Conservation (phyloP, 1,140 invertebrate genomes). For the Daktulosphaira vitifoliae region DNA sequence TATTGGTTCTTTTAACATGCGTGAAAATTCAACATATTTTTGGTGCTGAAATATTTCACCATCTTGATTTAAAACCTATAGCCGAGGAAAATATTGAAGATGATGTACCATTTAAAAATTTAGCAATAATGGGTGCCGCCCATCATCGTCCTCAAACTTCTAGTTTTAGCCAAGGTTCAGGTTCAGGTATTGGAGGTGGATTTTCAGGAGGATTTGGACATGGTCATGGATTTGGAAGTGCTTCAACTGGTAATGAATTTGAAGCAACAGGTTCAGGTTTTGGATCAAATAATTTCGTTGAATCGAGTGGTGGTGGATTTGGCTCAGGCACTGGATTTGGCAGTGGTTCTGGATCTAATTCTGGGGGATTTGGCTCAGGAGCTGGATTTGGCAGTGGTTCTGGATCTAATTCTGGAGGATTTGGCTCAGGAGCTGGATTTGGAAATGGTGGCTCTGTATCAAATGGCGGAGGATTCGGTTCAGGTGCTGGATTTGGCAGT, state of each 20-base stretch:
- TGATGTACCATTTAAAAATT: too few species aligned
- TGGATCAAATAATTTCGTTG: not conserved
- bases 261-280: not conserved
- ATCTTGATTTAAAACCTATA: not conserved
- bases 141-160: not conserved
- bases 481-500: not conserved
- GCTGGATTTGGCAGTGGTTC: not conserved
- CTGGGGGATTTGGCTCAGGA: too few species aligned
- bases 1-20: too few species aligned
- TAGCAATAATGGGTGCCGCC: too few species aligned
- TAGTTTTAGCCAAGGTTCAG: not conserved
- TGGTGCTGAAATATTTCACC: not conserved
- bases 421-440: not conserved
- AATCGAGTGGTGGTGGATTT: too few species aligned
- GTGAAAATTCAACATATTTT: not conserved
- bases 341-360: too few species aligned
- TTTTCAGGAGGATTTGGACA: not conserved
- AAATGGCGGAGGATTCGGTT: too few species aligned
- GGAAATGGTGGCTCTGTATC: too few species aligned
- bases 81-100: too few species aligned
- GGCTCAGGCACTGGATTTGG: too few species aligned
- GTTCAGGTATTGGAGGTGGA: not conserved
- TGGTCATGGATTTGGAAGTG: conserved; percentile 2
- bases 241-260: not conserved
- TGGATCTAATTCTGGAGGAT: not conserved